A percentile compares a stretch with the other conserved stretches of the same genome.
Evolutionary conservation across 2,888 invertebrate genomes (phyloP).

Genomic region (Leptarthrus brevirostris): DNA sequence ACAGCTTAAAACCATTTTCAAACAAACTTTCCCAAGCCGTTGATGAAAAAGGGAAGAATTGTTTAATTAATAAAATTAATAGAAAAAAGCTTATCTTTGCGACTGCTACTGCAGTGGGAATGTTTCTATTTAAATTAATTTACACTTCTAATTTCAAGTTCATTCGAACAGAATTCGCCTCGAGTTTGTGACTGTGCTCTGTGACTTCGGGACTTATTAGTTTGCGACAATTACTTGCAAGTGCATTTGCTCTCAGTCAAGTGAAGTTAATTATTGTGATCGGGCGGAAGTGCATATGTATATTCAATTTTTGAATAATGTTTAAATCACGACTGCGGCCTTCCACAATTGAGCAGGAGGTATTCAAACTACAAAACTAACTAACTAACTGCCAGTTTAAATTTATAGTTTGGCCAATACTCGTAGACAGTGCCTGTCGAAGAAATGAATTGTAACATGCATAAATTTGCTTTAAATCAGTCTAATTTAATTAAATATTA

Average conservation of each 20-base stretch:
- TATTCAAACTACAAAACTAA: constrained; percentile 55
- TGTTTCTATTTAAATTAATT: constrained; percentile 34
- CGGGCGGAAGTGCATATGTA: not conserved
- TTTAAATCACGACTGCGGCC: constrained; percentile 64
- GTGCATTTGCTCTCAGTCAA: not conserved
- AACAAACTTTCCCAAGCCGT: constrained; percentile 23
- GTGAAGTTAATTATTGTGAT: not conserved
- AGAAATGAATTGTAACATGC: too few species aligned
- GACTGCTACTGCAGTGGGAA: not conserved
- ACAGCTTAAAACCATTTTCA: constrained; percentile 5
- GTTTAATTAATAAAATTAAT: constrained; percentile 18
- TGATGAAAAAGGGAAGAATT: constrained; percentile 6
- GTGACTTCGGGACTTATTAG: not conserved
- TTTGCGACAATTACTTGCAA: not conserved
- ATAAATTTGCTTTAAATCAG: too few species aligned
- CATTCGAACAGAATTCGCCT: constrained; percentile 9
- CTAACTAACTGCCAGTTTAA: too few species aligned
- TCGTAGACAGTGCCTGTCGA: too few species aligned
- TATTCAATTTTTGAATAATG: constrained; percentile 57
- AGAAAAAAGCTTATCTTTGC: constrained; percentile 14
- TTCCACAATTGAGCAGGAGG: constrained; percentile 62
- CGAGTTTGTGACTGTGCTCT: not conserved
- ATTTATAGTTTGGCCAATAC: too few species aligned
- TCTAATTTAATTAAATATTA: too few species aligned
- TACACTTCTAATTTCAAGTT: constrained; percentile 24